Evolutionary conservation across 1,140 invertebrate species (phyloP), one percentile per base, ranked within the genome.

Genomic region (Zelostemma sp.): DNA sequence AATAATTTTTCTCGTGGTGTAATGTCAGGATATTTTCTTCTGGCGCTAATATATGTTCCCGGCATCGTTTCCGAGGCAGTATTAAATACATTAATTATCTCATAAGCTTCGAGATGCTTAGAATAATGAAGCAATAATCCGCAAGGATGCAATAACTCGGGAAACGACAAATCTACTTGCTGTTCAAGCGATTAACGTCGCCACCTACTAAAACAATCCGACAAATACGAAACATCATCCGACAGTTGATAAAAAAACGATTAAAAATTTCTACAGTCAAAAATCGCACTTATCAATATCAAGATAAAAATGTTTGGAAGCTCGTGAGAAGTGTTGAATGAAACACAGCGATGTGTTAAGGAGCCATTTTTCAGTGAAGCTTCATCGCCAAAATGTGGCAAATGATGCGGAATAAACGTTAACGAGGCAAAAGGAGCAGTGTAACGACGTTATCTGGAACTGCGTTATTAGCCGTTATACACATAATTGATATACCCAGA

Each of bases 401-500:
- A 48, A 48, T 41, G 57, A 53, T 33, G 66, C 49, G 40, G 60
- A 40, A 57, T 64, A 59, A 63, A 50, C 60, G 60, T 69, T 57
- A 65, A 69, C 61, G 60, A 54, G 50, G 51, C 47, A 69, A 69
- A 69, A 64, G 61, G 62, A 71, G 53, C 58, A 61, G 48, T 70
- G 68, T 63, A 68, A 72, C 54, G 48, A 51, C 53, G 47, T 68
- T 63, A 65, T 69, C 61, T 56, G 45, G 40, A 45, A 60, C 45
- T 66, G 64, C 59, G 69, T 71, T 76, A 70, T 73, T 75, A 69
- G 25, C 56, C 65, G 59, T 58, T 74, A 74, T 73, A 64, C 60
- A 64, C 66, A 70, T 76, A 76, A 74, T 76, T 74, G 72, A 73
- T 74, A 76, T 70, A 73, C 60, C n/a, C 33, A 25, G 21, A 8